Evolutionary conservation across 2,113 vertebrate species (phyloP).

Genomic region (Nipponia nippon): DNA sequence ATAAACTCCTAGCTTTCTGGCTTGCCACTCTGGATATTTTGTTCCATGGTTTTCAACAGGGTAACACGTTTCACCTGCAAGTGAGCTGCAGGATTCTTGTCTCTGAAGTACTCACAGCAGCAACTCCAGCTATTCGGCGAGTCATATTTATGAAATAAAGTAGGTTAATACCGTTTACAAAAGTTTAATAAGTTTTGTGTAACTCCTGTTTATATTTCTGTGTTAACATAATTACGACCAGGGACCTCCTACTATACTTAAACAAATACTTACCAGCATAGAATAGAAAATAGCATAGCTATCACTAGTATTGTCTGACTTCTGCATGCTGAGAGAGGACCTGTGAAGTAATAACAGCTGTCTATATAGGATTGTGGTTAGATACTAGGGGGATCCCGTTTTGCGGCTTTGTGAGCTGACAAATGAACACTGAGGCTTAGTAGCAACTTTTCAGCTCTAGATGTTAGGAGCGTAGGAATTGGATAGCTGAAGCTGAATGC

Average conservation of each 20-base stretch:
- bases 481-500: background rate
- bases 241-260: background rate
- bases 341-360: background rate
- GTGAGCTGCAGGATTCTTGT: background rate
- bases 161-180: background rate
- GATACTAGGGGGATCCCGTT: background rate
- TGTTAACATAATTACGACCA: background rate
- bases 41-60: background rate
- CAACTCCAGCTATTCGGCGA: background rate
- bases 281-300: background rate
- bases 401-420: background rate
- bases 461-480: background rate
- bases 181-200: background rate
- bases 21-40: background rate
- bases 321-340: background rate
- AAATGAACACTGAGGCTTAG: background rate
- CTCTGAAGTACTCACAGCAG: background rate
- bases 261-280: background rate
- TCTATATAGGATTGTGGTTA: background rate
- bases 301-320: background rate
- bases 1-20: background rate
- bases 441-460: background rate
- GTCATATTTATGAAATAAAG: background rate
- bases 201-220: background rate
- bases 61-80: background rate